Evolutionary conservation across 2,113 vertebrate genomes (phyloP), one percentile per base, ranked within the genome.

Genomic region (Zingel zingel): DNA sequence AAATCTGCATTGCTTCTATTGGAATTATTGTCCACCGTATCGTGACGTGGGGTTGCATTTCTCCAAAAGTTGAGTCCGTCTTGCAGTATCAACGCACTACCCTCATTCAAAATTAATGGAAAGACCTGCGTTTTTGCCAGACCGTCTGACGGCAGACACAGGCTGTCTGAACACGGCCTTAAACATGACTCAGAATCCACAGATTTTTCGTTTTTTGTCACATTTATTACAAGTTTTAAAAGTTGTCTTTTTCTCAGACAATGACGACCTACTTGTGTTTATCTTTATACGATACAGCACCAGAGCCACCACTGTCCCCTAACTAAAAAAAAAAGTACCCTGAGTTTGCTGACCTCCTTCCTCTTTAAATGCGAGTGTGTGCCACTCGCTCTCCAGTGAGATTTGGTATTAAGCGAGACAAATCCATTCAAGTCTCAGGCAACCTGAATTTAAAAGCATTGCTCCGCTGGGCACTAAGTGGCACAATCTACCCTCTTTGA

Each of bases 401-500:
- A 58, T 51, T 23, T 50, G 12, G 3, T 30, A 30, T 48, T 15
- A 2, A 84, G 56, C 0, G 3, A 36, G 25, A 86, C 5, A 6
- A 74, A 70, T 77, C 67, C 39, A 30, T 54, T 48, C 11, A 51
- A 21, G 16, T 77, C 68, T 68, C 23, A 47, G 18, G 27, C 15
- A 39, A 43, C 53, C 23, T 75, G 61, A 57, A 64, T 86, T 51
- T 47, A 10, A 79, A 81, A 27, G n/a, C 23, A 2, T 51, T 36
- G 79, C 79, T 77, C 48, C 27, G 5, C 56, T 68, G 54, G 51
- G 25, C 57, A 30, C 39, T 58, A 50, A 65, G 66, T 51, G 81
- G 73, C 78, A 77, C 65, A 36, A 61, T 79, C 30, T 54, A 18
- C 51, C 64, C 33, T 74, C 59, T 86, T 62, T 61, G 68, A 81